A percentile compares a stretch with the other conserved stretches of the same genome.
phyloP scores from a whole-genome alignment of 2,113 vertebrate genomes.

The Melospiza melodia region DNA sequence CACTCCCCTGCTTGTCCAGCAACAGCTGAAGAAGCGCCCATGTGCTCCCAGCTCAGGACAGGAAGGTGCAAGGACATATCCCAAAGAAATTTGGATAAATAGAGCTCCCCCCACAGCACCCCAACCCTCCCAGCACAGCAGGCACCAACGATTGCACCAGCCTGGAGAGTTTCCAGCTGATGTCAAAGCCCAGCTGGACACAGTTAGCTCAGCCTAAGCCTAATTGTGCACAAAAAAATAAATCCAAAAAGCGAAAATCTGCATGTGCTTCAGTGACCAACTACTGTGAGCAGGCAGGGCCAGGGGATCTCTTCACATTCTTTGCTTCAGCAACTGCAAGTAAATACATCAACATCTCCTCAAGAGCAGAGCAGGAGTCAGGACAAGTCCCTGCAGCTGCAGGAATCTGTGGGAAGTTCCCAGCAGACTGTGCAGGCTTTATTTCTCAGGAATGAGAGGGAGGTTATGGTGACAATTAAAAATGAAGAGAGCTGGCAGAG shows the following conservation, averaged over 20 bases:
- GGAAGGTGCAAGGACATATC: not conserved
- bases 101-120: not conserved
- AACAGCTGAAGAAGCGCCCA: not conserved
- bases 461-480: not conserved
- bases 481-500: not conserved
- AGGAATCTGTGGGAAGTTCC: not conserved
- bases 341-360: not conserved
- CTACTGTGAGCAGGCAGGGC: not conserved
- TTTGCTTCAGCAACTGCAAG: not conserved
- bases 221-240: not conserved
- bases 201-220: not conserved
- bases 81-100: not conserved
- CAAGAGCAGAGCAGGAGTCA: not conserved
- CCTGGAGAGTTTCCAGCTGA: not conserved
- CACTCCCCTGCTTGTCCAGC: not conserved
- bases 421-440: not conserved
- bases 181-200: not conserved
- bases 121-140: not conserved
- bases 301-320: not conserved
- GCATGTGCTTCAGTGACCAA: constrained; percentile 13
- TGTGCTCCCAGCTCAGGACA: not conserved
- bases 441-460: not conserved
- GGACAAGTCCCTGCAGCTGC: not conserved
- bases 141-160: not conserved
- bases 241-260: not conserved